phyloP scores from a whole-genome alignment of 1,140 invertebrate genomes.

The Nasonia giraulti region DNA sequence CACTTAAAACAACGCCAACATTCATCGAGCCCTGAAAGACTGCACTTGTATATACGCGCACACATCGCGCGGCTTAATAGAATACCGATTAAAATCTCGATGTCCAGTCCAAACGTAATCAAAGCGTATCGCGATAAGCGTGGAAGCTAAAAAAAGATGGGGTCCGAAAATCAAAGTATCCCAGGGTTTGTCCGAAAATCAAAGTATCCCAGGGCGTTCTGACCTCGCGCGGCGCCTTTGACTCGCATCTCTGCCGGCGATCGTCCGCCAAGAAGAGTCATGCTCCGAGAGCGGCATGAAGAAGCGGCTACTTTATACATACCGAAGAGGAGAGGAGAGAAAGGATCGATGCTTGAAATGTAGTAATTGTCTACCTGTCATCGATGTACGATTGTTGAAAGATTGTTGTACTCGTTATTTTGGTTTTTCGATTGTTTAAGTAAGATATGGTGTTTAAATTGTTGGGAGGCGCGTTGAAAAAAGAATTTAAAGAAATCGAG shows the following conservation, averaged over 20 bases:
- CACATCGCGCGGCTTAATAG: constrained; percentile 11
- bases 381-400: not conserved
- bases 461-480: no score
- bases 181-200: constrained; percentile 28
- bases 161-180: constrained; percentile 28
- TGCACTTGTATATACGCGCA: not conserved
- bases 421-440: not conserved
- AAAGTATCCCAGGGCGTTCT: constrained; percentile 43
- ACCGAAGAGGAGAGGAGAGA: not conserved
- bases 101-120: constrained; percentile 32
- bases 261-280: constrained; percentile 12
- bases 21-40: constrained; percentile 3
- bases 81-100: constrained; percentile 43
- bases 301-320: constrained; percentile 9
- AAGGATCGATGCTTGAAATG: not conserved
- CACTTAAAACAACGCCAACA: constrained; percentile 13
- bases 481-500: no score
- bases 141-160: constrained; percentile 16
- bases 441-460: no score
- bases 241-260: not conserved
- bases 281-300: not conserved
- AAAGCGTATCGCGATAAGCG: constrained; percentile 52
- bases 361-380: not conserved
- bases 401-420: not conserved
- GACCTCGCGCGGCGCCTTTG: constrained; percentile 46